Evolutionary conservation across 1,140 invertebrate species (phyloP).

Genomic region (Campoletis sonorensis): DNA sequence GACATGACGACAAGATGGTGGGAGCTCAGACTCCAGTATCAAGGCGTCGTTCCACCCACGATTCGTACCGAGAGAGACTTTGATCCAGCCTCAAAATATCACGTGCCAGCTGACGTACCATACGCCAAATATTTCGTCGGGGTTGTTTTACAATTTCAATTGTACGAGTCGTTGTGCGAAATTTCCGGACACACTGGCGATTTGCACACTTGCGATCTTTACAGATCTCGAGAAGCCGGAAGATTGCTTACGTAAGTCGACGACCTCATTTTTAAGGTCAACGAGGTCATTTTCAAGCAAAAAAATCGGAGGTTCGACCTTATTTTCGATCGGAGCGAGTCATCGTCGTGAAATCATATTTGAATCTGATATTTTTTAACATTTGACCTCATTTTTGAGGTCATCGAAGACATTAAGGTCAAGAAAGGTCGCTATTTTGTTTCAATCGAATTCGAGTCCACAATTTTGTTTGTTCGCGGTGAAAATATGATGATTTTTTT

Average conservation of each 20-base stretch:
- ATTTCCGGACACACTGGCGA: conserved; percentile 85
- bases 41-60: conserved; percentile 85
- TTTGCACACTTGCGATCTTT: conserved; percentile 89
- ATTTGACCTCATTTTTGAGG: too few relatives aligned
- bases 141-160: conserved; percentile 91
- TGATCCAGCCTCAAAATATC: conserved; percentile 88
- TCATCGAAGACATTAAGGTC: not conserved
- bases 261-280: not conserved
- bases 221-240: conserved; percentile 85
- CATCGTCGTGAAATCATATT: too few relatives aligned
- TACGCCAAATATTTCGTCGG: conserved; percentile 87
- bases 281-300: not conserved
- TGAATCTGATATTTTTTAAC: too few relatives aligned
- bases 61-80: conserved; percentile 85
- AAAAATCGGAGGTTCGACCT: too few relatives aligned
- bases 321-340: not conserved
- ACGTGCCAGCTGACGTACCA: conserved; percentile 85
- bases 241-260: conserved; percentile 80
- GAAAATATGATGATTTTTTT: not conserved
- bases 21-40: conserved; percentile 84
- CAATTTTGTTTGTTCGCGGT: not conserved
- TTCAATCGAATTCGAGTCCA: not conserved
- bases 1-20: conserved; percentile 90
- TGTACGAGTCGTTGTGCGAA: conserved; percentile 87
- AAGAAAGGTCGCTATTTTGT: not conserved